Evolutionary conservation across 2,797 vertebrate species (phyloP).

Genomic region (Cuniculus paca): DNA sequence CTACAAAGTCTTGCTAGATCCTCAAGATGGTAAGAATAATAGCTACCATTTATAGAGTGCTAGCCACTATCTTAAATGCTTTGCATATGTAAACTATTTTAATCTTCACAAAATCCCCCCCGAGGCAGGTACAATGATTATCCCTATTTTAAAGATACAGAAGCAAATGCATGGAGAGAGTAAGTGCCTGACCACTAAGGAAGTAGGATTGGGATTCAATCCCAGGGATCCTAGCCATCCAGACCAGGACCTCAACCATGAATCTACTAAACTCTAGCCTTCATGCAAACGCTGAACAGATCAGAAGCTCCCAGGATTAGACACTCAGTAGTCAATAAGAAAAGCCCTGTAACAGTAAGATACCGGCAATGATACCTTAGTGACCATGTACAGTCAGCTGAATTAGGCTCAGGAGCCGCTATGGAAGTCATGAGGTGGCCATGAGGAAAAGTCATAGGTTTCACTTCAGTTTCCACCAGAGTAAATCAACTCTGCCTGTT

Average conservation of each 20-base stretch:
- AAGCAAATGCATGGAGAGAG: conserved; percentile 33
- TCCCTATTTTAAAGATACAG: conserved; percentile 37
- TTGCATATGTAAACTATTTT: conserved; percentile 54
- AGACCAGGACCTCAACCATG: not conserved
- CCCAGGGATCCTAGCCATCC: not conserved
- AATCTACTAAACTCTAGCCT: not conserved
- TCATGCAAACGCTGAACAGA: not conserved
- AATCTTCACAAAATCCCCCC: conserved; percentile 40
- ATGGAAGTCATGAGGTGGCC: too few relatives aligned
- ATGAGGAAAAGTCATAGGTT: not conserved
- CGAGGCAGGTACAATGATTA: conserved; percentile 11
- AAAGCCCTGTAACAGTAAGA: not conserved
- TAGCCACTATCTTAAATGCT: conserved; percentile 34
- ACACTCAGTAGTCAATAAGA: not conserved
- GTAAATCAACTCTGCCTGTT: not conserved
- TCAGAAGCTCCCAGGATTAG: not conserved
- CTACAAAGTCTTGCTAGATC: conserved; percentile 30
- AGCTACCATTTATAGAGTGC: not conserved
- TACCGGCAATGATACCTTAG: not conserved
- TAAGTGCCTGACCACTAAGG: not conserved
- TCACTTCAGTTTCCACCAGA: not conserved
- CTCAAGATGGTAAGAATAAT: conserved; percentile 32
- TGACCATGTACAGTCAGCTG: not conserved
- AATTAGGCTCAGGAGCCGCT: not conserved
- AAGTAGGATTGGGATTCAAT: not conserved